A percentile compares a stretch with the other conserved stretches of the same genome.
These are phyloP conservation scores for Metallyticus violacea DNA, from an alignment of 2,888 invertebrate species.

Conservation along the genomic window DNA sequence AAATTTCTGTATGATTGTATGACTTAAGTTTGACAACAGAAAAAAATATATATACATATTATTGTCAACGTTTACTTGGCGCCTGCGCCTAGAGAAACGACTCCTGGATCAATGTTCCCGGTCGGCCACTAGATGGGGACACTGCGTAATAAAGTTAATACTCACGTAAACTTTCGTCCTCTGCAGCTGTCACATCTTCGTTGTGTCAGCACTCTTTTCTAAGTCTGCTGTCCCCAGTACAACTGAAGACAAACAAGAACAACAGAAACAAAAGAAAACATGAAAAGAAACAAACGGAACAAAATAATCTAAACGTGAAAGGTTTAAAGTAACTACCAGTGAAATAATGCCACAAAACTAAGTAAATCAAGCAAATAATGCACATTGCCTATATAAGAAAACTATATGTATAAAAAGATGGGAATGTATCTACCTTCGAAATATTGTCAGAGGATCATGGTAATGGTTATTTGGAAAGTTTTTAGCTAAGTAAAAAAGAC, in stretches of 20 bases:
- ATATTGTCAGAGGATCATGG: too few species aligned
- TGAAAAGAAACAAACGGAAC: not conserved
- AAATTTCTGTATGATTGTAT: too few species aligned
- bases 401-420: too few species aligned
- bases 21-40: too few species aligned
- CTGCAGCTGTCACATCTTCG: not conserved
- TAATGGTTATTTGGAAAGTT: too few species aligned
- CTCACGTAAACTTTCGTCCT: not conserved
- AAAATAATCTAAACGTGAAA: too few species aligned
- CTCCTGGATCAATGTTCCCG: not conserved
- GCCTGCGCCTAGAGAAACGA: not conserved
- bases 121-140: not conserved
- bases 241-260: slow-evolving; percentile 3
- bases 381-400: not conserved
- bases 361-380: not conserved
- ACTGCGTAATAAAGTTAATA: not conserved
- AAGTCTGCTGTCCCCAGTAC: not conserved
- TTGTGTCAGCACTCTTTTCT: not conserved
- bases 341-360: not conserved
- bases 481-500: too few species aligned
- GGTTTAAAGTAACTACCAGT: not conserved
- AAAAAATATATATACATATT: too few species aligned
- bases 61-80: not conserved
- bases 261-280: not conserved
- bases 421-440: too few species aligned